These are phyloP conservation scores for Typhlichthys eigenmanni DNA, from an alignment of 2,797 vertebrate species.

Conservation along the genomic window DNA sequence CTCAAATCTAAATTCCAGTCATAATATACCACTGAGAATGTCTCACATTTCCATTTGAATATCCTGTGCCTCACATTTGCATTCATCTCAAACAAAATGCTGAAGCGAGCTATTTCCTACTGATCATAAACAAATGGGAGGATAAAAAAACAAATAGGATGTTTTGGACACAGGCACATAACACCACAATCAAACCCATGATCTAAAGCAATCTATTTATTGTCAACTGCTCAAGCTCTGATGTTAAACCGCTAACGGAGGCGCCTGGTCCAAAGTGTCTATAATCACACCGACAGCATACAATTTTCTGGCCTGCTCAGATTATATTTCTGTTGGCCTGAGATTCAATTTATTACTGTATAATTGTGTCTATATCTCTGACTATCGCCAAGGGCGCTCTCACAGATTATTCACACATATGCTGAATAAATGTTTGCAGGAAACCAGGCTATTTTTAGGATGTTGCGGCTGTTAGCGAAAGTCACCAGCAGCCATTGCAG, in stretches of 20 bases:
- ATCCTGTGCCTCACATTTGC: constrained; percentile 17
- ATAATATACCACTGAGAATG: not conserved
- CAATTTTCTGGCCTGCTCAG: constrained; percentile 61
- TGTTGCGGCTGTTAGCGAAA: constrained; percentile 46
- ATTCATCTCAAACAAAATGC: constrained; percentile 22
- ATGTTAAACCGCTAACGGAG: constrained; percentile 55
- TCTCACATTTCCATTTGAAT: constrained; percentile 3
- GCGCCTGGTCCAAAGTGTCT: constrained; percentile 56
- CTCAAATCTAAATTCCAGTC: constrained; percentile 13
- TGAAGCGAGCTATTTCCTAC: constrained; percentile 19
- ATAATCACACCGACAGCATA: constrained; percentile 62
- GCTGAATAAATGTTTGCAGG: constrained; percentile 58
- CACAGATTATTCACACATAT: constrained; percentile 68
- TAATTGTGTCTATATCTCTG: constrained; percentile 73
- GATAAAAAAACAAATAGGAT: constrained; percentile 35
- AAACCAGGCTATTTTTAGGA: constrained; percentile 59
- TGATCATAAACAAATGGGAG: constrained; percentile 23
- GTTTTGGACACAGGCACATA: constrained; percentile 45
- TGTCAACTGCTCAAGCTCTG: constrained; percentile 50
- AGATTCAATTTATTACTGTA: constrained; percentile 74
- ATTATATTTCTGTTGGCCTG: constrained; percentile 67
- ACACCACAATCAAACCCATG: constrained; percentile 38
- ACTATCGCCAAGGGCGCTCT: constrained; percentile 62
- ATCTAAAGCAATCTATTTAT: constrained; percentile 56
- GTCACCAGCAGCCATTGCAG: constrained; percentile 1